These are phyloP conservation scores for Xestia c-nigrum DNA, from an alignment of 2,888 invertebrate genomes.

Conservation along the genomic window DNA sequence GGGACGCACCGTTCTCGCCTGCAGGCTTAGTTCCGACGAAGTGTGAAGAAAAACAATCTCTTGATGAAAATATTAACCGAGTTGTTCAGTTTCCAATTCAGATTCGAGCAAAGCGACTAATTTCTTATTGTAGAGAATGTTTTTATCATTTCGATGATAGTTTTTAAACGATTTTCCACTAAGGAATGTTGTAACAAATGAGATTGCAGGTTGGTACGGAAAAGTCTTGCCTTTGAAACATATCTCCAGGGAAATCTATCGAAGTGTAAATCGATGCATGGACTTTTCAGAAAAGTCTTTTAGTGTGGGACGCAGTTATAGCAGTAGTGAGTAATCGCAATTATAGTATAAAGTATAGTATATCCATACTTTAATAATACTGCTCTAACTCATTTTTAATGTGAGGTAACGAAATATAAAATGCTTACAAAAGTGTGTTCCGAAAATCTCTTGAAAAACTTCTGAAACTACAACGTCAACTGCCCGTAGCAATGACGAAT, in stretches of 20 bases:
- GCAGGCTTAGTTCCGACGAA: conserved; percentile 45
- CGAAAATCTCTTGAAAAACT: background rate
- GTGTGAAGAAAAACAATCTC: conserved; percentile 29
- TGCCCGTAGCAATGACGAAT: background rate
- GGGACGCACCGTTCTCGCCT: conserved; percentile 66
- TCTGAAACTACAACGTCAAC: background rate
- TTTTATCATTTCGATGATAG: background rate
- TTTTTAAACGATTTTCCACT: background rate
- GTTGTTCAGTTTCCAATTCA: conserved; percentile 19
- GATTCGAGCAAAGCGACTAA: conserved; percentile 10
- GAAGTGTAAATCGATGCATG: conserved; percentile 37
- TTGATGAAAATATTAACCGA: conserved; percentile 44
- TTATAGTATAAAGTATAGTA: background rate
- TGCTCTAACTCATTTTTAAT: background rate
- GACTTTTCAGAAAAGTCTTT: background rate
- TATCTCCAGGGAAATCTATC: conserved; percentile 40
- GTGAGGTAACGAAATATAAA: background rate
- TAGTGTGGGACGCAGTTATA: background rate
- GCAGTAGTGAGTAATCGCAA: background rate
- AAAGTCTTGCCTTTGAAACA: conserved; percentile 7
- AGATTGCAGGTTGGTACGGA: background rate
- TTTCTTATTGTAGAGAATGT: conserved; percentile 4
- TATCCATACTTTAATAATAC: background rate
- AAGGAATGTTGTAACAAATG: background rate
- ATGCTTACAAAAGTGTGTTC: background rate